Evolutionary conservation across 2,113 vertebrate genomes (phyloP), one percentile per base, ranked within the genome.

Genomic region (Spea bombifrons): DNA sequence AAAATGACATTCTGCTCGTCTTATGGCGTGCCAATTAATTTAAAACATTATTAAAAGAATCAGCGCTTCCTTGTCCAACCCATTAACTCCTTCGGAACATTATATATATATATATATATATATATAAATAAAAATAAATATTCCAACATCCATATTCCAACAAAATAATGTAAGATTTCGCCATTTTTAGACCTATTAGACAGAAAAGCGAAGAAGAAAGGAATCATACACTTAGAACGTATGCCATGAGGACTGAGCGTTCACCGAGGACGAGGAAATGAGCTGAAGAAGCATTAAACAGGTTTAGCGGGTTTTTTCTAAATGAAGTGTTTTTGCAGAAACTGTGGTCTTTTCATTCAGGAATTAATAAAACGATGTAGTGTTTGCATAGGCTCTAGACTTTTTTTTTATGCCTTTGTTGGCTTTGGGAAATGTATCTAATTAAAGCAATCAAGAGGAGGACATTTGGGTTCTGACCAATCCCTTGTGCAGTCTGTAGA

Each of bases 31-130:
- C 87, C 88, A 91, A 87, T 74, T 86, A 87, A 83, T 86, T 86
- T 85, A 85, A 85, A 73, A 82, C 80, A 81, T 91, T 84, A 91
- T 90, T 90, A 91, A 90, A 30, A 90, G 88, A 86, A 87, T 79
- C 57, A 63, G 46, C 43, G 64, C 53, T 72, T 71, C 59, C 76
- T 72, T 65, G 9, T 17, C 63, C 63, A n/a, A 66, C 44, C 45
- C 57, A 64, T 71, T 80, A 80, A 80, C 78, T 74, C n/a, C 49
- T 80, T 49, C 52, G 49, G 45, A 5, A 45, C 59, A 45, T 43
- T 30, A 30, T 30, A 30, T 30, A 30, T 30, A 30, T 1, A 30
- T 30, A 30, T 30, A 30, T 30, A 30, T 17, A 46, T 44, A 53
- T 10, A 4, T 17, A 7, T 52, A 15, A 45, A 67, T 30, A 30